These are phyloP conservation scores for Semibalanus balanoides DNA, from an alignment of 1,140 invertebrate species.

Conservation along the genomic window DNA sequence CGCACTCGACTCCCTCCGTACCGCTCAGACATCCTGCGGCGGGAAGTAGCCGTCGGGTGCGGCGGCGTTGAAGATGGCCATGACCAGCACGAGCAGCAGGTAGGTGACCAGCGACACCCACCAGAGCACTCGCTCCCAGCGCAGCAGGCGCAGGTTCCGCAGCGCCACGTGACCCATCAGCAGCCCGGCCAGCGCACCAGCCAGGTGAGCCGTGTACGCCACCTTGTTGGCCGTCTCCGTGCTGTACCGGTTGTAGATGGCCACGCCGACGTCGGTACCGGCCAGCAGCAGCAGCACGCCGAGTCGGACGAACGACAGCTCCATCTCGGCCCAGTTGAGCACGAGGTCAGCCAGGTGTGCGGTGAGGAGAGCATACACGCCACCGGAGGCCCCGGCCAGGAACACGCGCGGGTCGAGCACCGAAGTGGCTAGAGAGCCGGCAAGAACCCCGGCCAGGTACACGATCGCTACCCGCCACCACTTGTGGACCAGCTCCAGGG, in stretches of 20 bases:
- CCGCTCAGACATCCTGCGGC: neutral
- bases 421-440: conserved; percentile 38
- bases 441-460: conserved; percentile 46
- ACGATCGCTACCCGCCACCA: conserved; percentile 52
- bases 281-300: conserved; percentile 58
- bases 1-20: no score
- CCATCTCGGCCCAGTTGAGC: conserved; percentile 79
- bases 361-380: conserved; percentile 30
- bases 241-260: conserved; percentile 56
- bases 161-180: conserved; percentile 82
- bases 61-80: conserved; percentile 14
- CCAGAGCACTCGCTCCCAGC: conserved; percentile 67
- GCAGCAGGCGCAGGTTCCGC: conserved; percentile 67
- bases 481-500: conserved; percentile 69
- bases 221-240: conserved; percentile 31
- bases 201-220: conserved; percentile 43
- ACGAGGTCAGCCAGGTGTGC: conserved; percentile 43
- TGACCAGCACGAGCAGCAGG: conserved; percentile 45
- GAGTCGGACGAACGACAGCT: conserved; percentile 61
- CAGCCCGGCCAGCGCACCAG: conserved; percentile 73
- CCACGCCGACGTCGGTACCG: conserved; percentile 58
- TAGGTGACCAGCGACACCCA: conserved; percentile 64
- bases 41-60: conserved; percentile 16
- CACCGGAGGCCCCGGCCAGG: conserved; percentile 36
- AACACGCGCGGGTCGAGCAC: conserved; percentile 34